Evolutionary conservation across 2,113 vertebrate species (phyloP).

Genomic region (Barbus barbus): DNA sequence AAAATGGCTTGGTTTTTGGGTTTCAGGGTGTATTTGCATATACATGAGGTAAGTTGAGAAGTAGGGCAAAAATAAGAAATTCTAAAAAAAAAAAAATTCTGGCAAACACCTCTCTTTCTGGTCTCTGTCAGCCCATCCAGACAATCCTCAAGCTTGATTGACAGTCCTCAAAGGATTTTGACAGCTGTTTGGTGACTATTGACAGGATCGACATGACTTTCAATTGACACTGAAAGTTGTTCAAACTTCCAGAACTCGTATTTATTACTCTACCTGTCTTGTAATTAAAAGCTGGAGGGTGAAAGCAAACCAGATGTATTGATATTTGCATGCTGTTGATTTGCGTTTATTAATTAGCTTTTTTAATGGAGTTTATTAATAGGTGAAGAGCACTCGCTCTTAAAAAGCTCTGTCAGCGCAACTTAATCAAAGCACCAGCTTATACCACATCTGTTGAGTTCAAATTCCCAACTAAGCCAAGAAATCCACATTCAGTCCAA

Average conservation of each 20-base stretch:
- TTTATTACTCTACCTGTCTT: neutral
- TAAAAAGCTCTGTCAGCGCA: neutral
- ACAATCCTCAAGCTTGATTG: conserved; percentile 6
- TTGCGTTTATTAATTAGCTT: neutral
- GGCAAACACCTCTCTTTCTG: neutral
- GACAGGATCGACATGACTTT: conserved; percentile 12
- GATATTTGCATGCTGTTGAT: neutral
- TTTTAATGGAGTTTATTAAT: neutral
- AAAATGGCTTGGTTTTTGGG: neutral
- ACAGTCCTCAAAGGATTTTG: conserved; percentile 9
- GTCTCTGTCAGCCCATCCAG: conserved; percentile 14
- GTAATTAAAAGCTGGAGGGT: conserved; percentile 19
- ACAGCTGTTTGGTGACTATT: conserved; percentile 17
- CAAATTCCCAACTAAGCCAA: neutral
- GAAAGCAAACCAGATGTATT: neutral
- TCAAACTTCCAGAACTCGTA: neutral
- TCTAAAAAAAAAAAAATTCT: neutral
- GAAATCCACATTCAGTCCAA: neutral
- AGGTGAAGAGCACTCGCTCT: neutral
- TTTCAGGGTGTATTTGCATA: neutral
- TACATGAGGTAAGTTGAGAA: neutral
- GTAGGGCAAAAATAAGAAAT: neutral
- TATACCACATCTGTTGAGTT: neutral
- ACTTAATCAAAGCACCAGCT: neutral
- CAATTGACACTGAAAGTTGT: conserved; percentile 9